phyloP scores from a whole-genome alignment of 2,113 vertebrate species.

The Microcebus murinus region DNA sequence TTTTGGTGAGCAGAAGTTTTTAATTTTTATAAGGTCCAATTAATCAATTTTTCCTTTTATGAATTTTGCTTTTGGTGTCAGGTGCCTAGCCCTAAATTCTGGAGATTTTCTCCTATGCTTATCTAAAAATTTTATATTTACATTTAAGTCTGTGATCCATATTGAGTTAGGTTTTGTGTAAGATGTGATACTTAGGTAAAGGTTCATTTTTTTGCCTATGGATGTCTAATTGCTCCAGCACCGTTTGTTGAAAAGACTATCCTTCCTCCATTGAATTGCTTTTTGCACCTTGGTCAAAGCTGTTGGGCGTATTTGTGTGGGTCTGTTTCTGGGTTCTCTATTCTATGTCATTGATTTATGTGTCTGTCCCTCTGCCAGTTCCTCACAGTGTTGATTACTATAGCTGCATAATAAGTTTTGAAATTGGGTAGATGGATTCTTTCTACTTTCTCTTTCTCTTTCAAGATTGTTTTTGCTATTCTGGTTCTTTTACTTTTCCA shows the following conservation, averaged over 20 bases:
- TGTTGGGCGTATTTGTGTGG: not conserved
- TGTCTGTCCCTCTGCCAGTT: not conserved
- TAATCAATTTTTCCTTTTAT: not conserved
- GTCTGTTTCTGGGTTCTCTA: not conserved
- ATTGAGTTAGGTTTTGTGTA: not conserved
- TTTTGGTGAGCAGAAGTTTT: conserved; percentile 42
- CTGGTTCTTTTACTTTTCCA: not conserved
- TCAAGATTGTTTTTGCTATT: not conserved
- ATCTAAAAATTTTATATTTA: not conserved
- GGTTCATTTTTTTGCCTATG: not conserved
- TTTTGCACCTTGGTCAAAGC: not conserved
- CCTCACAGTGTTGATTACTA: not conserved
- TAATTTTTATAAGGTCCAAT: not conserved
- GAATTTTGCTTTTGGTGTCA: conserved; percentile 1
- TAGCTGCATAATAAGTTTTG: not conserved
- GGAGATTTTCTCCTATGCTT: not conserved
- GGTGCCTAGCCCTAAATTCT: not conserved
- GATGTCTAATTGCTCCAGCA: not conserved
- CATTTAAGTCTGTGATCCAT: not conserved
- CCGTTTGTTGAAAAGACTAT: not conserved
- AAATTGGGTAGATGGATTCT: not conserved
- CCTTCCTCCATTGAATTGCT: not conserved
- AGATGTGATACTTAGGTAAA: not conserved
- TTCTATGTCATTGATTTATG: not conserved
- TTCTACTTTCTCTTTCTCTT: not conserved